A percentile compares a stretch with the other conserved stretches of the same genome.
Conservation (phyloP, 1,140 invertebrate species). For the Heliconius melpomene region DNA sequence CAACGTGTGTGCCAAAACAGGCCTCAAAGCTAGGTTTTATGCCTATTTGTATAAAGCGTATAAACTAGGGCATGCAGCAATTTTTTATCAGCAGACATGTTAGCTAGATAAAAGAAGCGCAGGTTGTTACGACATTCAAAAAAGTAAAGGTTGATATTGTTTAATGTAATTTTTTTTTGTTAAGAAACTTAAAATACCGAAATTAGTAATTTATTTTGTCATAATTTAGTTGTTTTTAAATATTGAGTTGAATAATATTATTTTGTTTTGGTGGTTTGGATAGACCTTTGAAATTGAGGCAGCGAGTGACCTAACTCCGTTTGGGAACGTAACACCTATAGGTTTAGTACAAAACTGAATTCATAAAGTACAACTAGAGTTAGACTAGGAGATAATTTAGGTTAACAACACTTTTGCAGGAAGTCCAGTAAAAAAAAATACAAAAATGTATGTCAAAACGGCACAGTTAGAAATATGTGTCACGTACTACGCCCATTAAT, state of each 20-base stretch:
- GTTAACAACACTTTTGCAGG: not conserved
- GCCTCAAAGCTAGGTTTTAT: not conserved
- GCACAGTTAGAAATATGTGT: not conserved
- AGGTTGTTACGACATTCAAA: not conserved
- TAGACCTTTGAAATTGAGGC: too few relatives aligned
- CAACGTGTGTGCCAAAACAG: too few relatives aligned
- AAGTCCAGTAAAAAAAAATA: not conserved
- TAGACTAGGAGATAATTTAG: not conserved
- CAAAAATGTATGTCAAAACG: constrained; percentile 2
- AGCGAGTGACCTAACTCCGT: too few relatives aligned
- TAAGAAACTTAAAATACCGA: not conserved
- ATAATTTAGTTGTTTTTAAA: not conserved
- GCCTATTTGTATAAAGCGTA: not conserved
- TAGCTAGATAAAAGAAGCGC: not conserved
- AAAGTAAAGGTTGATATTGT: not conserved
- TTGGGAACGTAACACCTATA: too few relatives aligned
- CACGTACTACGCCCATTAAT: not conserved
- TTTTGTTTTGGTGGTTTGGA: too few relatives aligned
- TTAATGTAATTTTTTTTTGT: not conserved
- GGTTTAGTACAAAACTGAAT: not conserved
- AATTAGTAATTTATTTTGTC: not conserved
- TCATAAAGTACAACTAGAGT: not conserved
- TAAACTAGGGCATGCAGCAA: not conserved
- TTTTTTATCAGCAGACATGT: constrained; percentile 1
- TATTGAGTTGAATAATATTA: too few relatives aligned